Evolutionary conservation across 2,113 vertebrate genomes (phyloP).

Genomic region (Clarias macrocephalus): DNA sequence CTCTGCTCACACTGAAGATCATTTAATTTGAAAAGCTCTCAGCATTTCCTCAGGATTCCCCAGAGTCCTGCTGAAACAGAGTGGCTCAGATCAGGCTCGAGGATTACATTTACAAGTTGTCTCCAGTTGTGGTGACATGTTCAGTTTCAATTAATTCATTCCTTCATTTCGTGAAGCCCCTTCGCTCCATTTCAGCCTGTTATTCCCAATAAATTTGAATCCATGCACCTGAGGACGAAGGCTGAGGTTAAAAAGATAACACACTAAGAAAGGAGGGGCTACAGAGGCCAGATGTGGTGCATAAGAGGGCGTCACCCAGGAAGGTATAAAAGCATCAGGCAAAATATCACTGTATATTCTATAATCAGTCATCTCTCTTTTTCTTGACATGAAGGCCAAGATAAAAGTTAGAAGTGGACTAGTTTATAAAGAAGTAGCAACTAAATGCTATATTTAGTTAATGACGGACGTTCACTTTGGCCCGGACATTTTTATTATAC

Average conservation of each 20-base stretch:
- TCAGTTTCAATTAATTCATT: too few relatives aligned
- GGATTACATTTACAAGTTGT: too few relatives aligned
- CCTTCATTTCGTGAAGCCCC: too few relatives aligned
- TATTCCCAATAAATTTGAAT: too few relatives aligned
- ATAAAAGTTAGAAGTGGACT: background rate
- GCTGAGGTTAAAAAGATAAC: background rate
- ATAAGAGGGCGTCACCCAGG: background rate
- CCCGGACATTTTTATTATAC: background rate
- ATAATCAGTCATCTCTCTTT: background rate
- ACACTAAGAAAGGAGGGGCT: background rate
- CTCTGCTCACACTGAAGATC: too few relatives aligned
- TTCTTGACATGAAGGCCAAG: background rate
- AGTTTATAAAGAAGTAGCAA: background rate
- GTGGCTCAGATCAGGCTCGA: too few relatives aligned
- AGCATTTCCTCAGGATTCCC: too few relatives aligned
- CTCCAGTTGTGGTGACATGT: too few relatives aligned
- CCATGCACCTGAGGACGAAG: background rate
- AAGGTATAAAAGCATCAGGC: background rate
- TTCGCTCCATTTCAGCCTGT: too few relatives aligned
- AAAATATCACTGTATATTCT: background rate
- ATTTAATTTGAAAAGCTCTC: too few relatives aligned
- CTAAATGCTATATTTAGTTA: background rate
- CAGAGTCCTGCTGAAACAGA: too few relatives aligned
- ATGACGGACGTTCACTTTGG: background rate
- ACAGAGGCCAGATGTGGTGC: background rate